These are phyloP conservation scores for Pelagia noctiluca DNA, from an alignment of 30 jellyfish, hydroid and myxozoan genomes.

Conservation along the genomic window DNA sequence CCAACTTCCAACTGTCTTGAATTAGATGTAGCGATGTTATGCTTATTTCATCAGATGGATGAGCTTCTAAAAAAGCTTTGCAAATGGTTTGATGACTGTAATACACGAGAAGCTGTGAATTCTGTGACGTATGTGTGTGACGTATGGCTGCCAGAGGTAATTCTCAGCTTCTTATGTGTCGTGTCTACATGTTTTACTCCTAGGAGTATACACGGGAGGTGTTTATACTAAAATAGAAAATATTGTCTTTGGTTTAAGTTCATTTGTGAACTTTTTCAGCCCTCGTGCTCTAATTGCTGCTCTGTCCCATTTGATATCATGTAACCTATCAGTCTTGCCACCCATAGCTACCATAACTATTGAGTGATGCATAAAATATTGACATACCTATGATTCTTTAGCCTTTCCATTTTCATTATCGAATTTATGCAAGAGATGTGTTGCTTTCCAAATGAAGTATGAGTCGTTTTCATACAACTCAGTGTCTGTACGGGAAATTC, in stretches of 20 bases:
- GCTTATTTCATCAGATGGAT: constrained; percentile 54
- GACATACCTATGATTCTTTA: no score
- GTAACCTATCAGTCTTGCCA: no score
- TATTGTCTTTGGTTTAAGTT: not conserved
- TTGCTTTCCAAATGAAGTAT: no score
- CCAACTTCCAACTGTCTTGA: not conserved
- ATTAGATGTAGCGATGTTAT: not conserved
- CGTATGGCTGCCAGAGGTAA: constrained; percentile 89
- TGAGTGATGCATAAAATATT: no score
- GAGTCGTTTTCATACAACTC: no score
- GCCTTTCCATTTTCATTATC: no score
- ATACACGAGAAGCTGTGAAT: constrained; percentile 2
- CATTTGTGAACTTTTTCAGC: not conserved
- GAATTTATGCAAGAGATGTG: no score
- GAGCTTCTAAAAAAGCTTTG: constrained; percentile 31
- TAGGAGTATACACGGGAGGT: no score
- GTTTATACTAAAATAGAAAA: not conserved
- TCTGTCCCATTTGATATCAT: not conserved
- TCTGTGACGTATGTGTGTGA: constrained; percentile 80
- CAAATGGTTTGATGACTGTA: constrained; percentile 55
- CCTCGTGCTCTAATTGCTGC: not conserved
- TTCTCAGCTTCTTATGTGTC: no score
- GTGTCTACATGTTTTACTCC: no score
- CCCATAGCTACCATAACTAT: no score
- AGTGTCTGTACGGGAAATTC: no score